These are phyloP conservation scores for Brachyalestes nurse DNA, from an alignment of 2,797 vertebrate species.

Conservation along the genomic window DNA sequence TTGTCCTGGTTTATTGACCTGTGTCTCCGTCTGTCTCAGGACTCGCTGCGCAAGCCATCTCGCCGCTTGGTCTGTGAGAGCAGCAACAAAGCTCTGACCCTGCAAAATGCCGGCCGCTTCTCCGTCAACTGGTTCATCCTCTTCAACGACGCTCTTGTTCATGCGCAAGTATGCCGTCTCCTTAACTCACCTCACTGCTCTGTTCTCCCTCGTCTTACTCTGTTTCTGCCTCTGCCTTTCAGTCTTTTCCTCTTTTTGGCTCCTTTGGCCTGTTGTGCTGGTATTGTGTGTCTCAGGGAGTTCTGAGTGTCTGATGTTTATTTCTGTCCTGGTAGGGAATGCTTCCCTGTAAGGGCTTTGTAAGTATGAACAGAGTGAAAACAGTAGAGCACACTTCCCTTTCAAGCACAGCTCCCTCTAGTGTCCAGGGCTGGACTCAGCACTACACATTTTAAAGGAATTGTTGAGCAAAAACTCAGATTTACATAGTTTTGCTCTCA, in stretches of 20 bases:
- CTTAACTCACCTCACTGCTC: not conserved
- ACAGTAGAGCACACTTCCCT: conserved; percentile 36
- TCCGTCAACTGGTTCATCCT: conserved; percentile 97
- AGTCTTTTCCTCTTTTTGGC: not conserved
- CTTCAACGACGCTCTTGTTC: conserved; percentile 93
- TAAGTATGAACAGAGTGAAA: conserved; percentile 81
- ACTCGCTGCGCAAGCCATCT: conserved; percentile 87
- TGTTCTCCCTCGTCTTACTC: not conserved
- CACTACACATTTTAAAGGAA: conserved; percentile 34
- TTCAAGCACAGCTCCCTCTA: conserved; percentile 37
- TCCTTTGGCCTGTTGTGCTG: conserved; percentile 4
- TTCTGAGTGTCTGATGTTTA: conserved; percentile 70
- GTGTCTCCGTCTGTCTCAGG: conserved; percentile 69
- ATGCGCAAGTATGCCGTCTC: conserved; percentile 89
- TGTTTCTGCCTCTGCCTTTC: not conserved
- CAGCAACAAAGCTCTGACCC: conserved; percentile 86
- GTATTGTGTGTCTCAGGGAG: conserved; percentile 23
- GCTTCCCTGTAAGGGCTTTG: conserved; percentile 80
- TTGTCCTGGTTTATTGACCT: not conserved
- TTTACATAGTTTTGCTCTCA: not conserved
- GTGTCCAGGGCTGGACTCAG: conserved; percentile 55
- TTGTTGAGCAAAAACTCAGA: not conserved
- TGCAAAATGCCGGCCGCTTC: conserved; percentile 93
- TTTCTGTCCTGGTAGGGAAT: conserved; percentile 84
- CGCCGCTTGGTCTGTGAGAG: conserved; percentile 93